Evolutionary conservation across 2,113 vertebrate species (phyloP), one percentile per base, ranked within the genome.

Genomic region (Siniperca knerii): DNA sequence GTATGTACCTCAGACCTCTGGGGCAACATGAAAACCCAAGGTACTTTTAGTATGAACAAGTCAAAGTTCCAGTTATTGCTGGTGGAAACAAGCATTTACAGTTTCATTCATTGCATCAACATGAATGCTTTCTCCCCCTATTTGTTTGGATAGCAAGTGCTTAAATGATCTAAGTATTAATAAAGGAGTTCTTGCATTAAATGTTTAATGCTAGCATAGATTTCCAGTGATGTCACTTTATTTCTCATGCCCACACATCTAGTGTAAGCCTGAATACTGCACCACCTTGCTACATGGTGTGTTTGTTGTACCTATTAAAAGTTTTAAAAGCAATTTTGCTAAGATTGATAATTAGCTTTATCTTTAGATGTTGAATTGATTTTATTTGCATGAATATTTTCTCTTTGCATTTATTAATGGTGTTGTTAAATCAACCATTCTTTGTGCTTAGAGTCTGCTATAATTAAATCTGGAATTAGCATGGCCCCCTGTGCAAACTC

Each of bases 231-330:
- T 89, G 87, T 93, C 90, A 93, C 68, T 66, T 64, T 54, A 88
- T 92, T 93, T 89, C 86, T 92, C 87, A 84, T 68, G 42, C 73
- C 70, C 87, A 90, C 84, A 80, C 86, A 85, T 88, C 75, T 73
- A 15, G 69, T 90, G 81, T 85, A 68, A 87, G 60, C 72, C 69
- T 16, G 18, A 60, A 11, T 60, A 33, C 50, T 74, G 69, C 35
- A 60, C 13, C 68, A 86, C 67, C 75, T 88, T 72, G 52, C 35
- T 71, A 1, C 60, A 79, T 46, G 33, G 29, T 50, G 6, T 52
- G 62, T 72, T 66, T 83, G 46, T 83, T 48, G 25, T 40, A 60
- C n/a, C 77, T 60, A 62, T 81, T 82, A 60, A 64, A 81, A 50
- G 25, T 58, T 87, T 84, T 83, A 25, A 58, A 84, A 82, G 54